A percentile compares a stretch with the other conserved stretches of the same genome.
These are phyloP conservation scores for Malacoctenus gilli DNA, from an alignment of 2,797 vertebrate species.

Conservation along the genomic window DNA sequence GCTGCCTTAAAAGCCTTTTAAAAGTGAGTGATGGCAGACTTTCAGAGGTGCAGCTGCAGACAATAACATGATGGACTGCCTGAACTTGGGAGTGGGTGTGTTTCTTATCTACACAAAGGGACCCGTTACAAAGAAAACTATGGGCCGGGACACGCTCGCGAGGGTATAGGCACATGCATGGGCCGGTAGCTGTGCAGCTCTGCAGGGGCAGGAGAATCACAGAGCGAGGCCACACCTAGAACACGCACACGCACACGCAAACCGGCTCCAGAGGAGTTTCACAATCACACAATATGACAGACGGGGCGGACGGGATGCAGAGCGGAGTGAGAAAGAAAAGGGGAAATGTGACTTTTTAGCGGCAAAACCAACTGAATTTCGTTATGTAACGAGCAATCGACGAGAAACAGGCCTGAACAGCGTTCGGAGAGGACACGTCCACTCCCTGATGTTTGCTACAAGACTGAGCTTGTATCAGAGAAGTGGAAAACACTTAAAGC, in stretches of 20 bases:
- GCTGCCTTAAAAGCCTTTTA: neutral
- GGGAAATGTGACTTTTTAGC: slow-evolving; percentile 18
- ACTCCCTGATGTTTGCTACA: slow-evolving; percentile 4
- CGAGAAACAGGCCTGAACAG: no score
- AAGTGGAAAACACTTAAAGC: no score
- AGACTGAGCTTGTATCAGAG: neutral
- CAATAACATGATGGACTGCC: slow-evolving; percentile 8
- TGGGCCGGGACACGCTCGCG: neutral
- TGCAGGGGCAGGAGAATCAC: slow-evolving; percentile 9
- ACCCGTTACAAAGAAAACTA: neutral
- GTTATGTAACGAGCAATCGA: no score
- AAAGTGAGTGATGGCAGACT: neutral
- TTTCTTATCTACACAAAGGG: slow-evolving; percentile 21
- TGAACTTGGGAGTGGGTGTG: slow-evolving; percentile 14
- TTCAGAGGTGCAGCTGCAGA: neutral
- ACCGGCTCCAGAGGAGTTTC: neutral
- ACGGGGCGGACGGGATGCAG: neutral
- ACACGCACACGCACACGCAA: slow-evolving; percentile 14
- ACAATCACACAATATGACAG: slow-evolving; percentile 2
- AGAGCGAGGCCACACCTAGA: slow-evolving; percentile 20
- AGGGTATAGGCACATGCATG: slow-evolving; percentile 19
- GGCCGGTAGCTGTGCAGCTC: slow-evolving; percentile 23
- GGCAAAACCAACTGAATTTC: no score
- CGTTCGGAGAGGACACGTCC: neutral
- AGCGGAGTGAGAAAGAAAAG: neutral